phyloP scores from a whole-genome alignment of 2,888 invertebrate species.

The Agelastica alni region DNA sequence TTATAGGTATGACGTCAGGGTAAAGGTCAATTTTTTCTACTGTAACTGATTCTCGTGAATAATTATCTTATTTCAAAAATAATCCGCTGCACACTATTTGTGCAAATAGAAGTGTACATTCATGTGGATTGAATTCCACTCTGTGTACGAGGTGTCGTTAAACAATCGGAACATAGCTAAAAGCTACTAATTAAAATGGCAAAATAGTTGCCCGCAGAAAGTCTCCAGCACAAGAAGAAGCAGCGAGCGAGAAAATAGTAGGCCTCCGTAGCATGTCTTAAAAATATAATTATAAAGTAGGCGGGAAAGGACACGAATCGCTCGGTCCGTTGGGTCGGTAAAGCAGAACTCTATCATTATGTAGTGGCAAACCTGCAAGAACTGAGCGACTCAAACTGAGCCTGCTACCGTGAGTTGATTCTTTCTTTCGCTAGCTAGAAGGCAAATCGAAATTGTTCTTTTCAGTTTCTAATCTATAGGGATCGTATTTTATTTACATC shows the following conservation, averaged over 20 bases:
- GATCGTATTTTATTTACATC: not conserved
- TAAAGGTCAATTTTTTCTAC: no score
- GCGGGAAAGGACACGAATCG: conserved; percentile 55
- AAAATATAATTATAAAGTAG: conserved; percentile 57
- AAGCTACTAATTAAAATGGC: not conserved
- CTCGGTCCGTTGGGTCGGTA: conserved; percentile 50
- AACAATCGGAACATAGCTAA: not conserved
- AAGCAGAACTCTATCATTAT: conserved; percentile 54
- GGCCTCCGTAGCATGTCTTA: conserved; percentile 48
- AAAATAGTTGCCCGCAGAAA: not conserved
- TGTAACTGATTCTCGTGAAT: no score
- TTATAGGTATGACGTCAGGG: no score
- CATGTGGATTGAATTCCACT: no score
- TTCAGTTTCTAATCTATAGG: not conserved
- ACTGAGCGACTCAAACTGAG: conserved; percentile 28
- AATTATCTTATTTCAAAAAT: no score
- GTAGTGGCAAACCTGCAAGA: conserved; percentile 56
- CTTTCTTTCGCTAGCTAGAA: conserved; percentile 5
- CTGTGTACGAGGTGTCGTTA: no score
- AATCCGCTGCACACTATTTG: no score
- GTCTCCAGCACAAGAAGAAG: not conserved
- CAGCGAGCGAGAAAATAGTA: conserved; percentile 19
- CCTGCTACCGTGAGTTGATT: conserved; percentile 33
- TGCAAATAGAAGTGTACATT: no score
- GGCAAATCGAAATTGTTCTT: conserved; percentile 12